Percentiles rank a stretch among this genome's conserved stretches.
These are phyloP conservation scores for Catharus bicknelli DNA, from an alignment of 2,113 vertebrate genomes.

Conservation along the genomic window DNA sequence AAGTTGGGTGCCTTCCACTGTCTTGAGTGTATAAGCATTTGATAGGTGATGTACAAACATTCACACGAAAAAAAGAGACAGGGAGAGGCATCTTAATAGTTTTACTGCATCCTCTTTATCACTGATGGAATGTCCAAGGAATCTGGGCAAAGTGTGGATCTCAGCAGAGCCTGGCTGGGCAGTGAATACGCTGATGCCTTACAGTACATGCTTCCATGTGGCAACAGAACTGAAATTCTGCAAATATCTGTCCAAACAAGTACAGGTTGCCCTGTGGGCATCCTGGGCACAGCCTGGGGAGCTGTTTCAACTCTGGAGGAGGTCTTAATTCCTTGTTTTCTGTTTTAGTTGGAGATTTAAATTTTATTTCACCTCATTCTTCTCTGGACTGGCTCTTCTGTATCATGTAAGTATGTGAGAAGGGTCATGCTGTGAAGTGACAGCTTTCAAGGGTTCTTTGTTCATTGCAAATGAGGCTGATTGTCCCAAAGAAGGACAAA, in stretches of 20 bases:
- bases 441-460: background rate
- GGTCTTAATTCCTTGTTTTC: background rate
- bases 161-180: background rate
- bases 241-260: background rate
- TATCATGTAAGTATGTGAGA: background rate
- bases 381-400: background rate
- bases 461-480: background rate
- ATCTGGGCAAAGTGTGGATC: accelerated
- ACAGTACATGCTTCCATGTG: background rate
- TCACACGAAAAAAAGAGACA: background rate
- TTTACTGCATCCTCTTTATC: background rate
- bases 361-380: background rate
- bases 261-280: background rate
- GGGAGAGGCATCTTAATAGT: background rate
- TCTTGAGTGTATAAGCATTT: background rate
- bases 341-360: background rate
- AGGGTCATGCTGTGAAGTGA: background rate
- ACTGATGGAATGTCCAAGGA: background rate
- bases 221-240: background rate
- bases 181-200: background rate
- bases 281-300: background rate
- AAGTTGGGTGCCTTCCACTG: background rate
- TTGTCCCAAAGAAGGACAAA: background rate
- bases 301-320: background rate
- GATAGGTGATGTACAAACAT: background rate